Evolutionary conservation across 2,113 vertebrate genomes (phyloP).

Genomic region (Podiceps cristatus): DNA sequence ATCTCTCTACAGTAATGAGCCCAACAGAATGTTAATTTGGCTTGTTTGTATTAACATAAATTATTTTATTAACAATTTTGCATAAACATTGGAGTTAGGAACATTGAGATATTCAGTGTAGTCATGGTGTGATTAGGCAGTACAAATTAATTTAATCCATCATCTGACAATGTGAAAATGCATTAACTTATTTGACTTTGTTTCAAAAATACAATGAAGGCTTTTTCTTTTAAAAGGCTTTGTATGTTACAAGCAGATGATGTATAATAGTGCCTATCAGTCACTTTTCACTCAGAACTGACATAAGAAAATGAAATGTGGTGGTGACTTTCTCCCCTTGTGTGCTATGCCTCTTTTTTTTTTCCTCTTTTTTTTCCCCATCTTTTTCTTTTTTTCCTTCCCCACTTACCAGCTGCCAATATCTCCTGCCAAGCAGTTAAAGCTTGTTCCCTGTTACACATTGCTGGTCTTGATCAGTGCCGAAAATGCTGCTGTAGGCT

Average conservation of each 20-base stretch:
- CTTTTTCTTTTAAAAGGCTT: not conserved
- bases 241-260: not conserved
- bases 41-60: not conserved
- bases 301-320: not conserved
- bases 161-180: not conserved
- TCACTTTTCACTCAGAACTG: not conserved
- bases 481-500: not conserved
- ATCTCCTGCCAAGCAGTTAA: not conserved
- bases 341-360: not conserved
- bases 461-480: not conserved
- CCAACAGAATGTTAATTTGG: not conserved
- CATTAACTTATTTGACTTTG: not conserved
- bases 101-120: not conserved
- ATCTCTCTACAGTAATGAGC: not conserved
- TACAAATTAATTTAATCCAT: not conserved
- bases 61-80: not conserved
- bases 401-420: not conserved
- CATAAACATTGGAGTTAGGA: not conserved
- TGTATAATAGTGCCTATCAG: not conserved
- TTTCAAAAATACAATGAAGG: not conserved
- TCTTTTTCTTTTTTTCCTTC: too few species aligned
- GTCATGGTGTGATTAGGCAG: not conserved
- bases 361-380: too few species aligned
- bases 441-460: not conserved
- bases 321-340: not conserved